Conservation (phyloP, 2,888 invertebrate genomes). For the Xestia ashworthii region DNA sequence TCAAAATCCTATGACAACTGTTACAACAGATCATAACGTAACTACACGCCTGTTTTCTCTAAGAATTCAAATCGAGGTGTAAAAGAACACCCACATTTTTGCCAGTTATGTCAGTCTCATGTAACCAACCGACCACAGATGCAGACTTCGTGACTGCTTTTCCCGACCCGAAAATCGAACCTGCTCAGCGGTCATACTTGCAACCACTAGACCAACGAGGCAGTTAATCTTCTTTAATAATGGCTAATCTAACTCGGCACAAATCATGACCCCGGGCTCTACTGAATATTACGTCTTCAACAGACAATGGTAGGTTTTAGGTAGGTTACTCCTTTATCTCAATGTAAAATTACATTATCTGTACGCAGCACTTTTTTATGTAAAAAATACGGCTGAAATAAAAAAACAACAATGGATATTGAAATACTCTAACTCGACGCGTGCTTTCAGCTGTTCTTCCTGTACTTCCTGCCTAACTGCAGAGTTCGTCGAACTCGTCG, state of each 20-base stretch:
- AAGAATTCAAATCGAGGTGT: neutral
- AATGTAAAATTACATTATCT: neutral
- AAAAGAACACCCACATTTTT: neutral
- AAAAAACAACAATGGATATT: neutral
- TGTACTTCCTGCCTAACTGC: no score
- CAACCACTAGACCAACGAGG: no score
- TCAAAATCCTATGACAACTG: neutral
- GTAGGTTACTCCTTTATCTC: no score
- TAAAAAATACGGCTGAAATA: neutral
- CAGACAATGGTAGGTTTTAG: no score
- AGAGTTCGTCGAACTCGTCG: no score
- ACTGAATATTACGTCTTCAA: neutral
- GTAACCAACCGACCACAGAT: neutral
- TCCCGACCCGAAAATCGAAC: neutral
- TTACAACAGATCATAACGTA: neutral
- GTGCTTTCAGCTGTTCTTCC: neutral
- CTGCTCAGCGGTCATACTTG: neutral
- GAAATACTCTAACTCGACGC: neutral
- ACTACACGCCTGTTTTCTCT: neutral
- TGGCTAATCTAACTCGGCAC: neutral
- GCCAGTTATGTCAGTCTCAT: neutral
- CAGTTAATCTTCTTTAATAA: no score
- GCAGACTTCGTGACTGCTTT: neutral
- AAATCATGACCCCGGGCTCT: neutral
- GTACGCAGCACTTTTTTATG: neutral